A percentile compares a stretch with the other conserved stretches of the same genome.
phyloP scores from a whole-genome alignment of 2,888 invertebrate species.

The Caenorhabditis angaria region DNA sequence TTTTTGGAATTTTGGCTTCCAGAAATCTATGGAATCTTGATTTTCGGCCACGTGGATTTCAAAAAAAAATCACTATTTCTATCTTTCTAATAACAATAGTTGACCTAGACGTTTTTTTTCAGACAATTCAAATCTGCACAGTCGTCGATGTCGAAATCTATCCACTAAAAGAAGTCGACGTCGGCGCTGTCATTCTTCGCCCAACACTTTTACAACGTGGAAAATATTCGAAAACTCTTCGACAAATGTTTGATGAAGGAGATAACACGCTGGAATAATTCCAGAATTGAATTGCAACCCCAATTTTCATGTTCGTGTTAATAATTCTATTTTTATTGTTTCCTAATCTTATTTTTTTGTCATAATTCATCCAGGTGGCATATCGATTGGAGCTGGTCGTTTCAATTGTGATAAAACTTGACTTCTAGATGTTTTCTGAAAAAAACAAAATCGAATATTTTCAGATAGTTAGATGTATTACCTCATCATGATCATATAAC shows the following conservation, averaged over 20 bases:
- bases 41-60: no score
- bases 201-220: conserved; percentile 25
- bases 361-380: background rate
- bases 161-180: conserved; percentile 18
- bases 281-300: background rate
- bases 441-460: conserved; percentile 5
- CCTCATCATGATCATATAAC: conserved; percentile 50
- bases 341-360: background rate
- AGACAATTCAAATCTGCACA: conserved; percentile 45
- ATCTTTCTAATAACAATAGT: background rate
- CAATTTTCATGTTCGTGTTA: background rate
- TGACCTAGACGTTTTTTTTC: background rate
- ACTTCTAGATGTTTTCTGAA: conserved; percentile 33
- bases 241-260: conserved; percentile 25
- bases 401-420: conserved; percentile 57
- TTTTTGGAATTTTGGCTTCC: background rate
- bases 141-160: conserved; percentile 45
- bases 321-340: conserved; percentile 6
- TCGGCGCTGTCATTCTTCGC: conserved; percentile 19
- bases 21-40: no score
- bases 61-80: no score
- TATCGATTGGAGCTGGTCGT: conserved; percentile 60
- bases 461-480: background rate
- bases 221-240: conserved; percentile 14
- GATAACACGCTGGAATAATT: conserved; percentile 17